phyloP scores from a whole-genome alignment of 2,888 invertebrate genomes.

The Pachliopta kotzebuea region DNA sequence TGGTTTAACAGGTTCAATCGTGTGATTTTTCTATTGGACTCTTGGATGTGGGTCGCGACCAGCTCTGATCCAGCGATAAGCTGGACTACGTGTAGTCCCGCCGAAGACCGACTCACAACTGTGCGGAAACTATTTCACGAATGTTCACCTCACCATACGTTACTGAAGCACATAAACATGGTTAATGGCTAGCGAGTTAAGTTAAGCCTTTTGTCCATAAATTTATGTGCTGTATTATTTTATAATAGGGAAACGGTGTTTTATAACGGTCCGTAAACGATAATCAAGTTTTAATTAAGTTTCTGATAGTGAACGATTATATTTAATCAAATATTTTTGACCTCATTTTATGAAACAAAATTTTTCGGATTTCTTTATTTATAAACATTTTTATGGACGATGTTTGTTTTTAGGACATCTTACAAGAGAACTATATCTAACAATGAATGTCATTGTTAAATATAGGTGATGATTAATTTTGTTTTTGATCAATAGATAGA shows the following conservation, averaged over 20 bases:
- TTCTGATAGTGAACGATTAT: too few species aligned
- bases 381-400: too few species aligned
- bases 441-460: too few species aligned
- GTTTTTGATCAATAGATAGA: too few species aligned
- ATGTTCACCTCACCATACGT: conserved; percentile 16
- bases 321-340: too few species aligned
- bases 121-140: conserved; percentile 23
- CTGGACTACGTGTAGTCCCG: conserved; percentile 22
- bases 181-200: conserved; percentile 14
- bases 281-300: too few species aligned
- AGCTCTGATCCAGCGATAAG: conserved; percentile 50
- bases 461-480: too few species aligned
- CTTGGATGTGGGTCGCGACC: conserved; percentile 56
- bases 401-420: too few species aligned
- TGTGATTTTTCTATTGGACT: conserved; percentile 67
- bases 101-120: conserved; percentile 24
- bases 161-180: conserved; percentile 10
- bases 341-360: too few species aligned
- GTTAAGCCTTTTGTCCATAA: conserved; percentile 14
- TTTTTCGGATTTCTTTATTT: too few species aligned
- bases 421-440: too few species aligned
- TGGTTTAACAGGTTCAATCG: conserved; percentile 58
- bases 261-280: not conserved
- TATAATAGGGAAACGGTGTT: conserved; percentile 2
- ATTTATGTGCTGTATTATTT: conserved; percentile 12